Evolutionary conservation across 92 coral and sea anemone genomes (phyloP).

Genomic region (Micromussa lordhowensis): DNA sequence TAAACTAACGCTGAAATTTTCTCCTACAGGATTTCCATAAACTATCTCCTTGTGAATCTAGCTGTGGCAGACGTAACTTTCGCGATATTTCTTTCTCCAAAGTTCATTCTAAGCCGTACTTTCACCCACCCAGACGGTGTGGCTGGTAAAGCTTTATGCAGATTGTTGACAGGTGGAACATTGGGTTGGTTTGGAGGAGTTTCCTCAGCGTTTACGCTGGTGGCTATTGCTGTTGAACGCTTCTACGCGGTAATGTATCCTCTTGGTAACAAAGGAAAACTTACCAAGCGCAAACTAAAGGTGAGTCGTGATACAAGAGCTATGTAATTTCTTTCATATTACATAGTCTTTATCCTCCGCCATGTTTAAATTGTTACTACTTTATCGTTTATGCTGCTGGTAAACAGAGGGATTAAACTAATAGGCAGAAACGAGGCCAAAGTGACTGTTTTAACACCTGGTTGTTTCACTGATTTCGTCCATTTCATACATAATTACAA

Average conservation of each 20-base stretch:
- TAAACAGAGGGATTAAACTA: no score
- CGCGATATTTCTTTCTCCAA: not conserved
- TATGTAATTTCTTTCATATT: not conserved
- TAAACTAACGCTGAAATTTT: not conserved
- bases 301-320: not conserved
- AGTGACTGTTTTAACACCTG: no score
- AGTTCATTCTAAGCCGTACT: not conserved
- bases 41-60: conserved; percentile 10
- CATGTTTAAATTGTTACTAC: no score
- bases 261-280: not conserved
- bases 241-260: conserved; percentile 15
- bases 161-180: conserved; percentile 8
- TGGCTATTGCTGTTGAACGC: conserved; percentile 17
- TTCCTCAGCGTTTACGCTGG: conserved; percentile 7
- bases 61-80: conserved; percentile 8
- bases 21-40: not conserved
- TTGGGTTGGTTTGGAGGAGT: conserved; percentile 8
- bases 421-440: no score
- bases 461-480: no score
- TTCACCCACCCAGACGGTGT: conserved; percentile 1
- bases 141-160: conserved; percentile 3
- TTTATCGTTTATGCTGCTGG: no score
- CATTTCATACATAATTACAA: not conserved
- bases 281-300: conserved; percentile 8
- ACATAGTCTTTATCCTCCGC: no score